Base-by-base conservation (phyloP, 2,888 invertebrate genomes). In the Nyleta sp. region DNA sequence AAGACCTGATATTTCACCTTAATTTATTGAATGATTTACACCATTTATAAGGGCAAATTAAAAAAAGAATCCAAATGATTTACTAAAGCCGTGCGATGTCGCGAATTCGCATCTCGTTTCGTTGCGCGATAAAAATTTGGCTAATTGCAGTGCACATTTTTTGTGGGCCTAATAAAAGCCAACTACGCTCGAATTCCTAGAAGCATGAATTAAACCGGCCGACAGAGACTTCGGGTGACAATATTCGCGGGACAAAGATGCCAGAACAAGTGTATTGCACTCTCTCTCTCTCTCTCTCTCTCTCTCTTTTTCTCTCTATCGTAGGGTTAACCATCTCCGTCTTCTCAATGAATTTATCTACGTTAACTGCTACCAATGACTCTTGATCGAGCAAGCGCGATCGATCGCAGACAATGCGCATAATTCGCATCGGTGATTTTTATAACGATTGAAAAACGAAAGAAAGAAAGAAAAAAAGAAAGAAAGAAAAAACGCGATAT, bases 281-380 rank as follows among this genome's bases (percentile, higher is more conserved):
- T 71, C 52, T 59, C 38, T 50, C 46, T n/a, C n/a, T n/a, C n/a
- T n/a, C n/a, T n/a, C n/a, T n/a, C n/a, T n/a, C n/a, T n/a, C n/a
- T n/a, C n/a, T n/a, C n/a, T n/a, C n/a, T n/a, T n/a, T n/a, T n/a
- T n/a, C n/a, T n/a, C n/a, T n/a, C n/a, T n/a, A 44, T 65, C 48
- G 48, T 65, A 59, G 59, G 76, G 76, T 76, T 76, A 70, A 70
- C 64, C 62, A 62, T 76, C 70, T 76, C 59, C 42, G 70, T 65
- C 70, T 62, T 35, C 44, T 65, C 57, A 76, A 76, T 76, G 65
- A 70, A 65, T 64, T 70, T 65, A 70, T 76, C 70, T 70, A 59
- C 70, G 52, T 65, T 65, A 70, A 76, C 75, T 70, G 70, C 46
- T 24, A 35, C 35, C 62, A 57, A 70, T 75, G 59, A 53, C 44